These are phyloP conservation scores for Pseudomyrmex pallidus DNA, from an alignment of 1,140 invertebrate genomes.

Conservation along the genomic window DNA sequence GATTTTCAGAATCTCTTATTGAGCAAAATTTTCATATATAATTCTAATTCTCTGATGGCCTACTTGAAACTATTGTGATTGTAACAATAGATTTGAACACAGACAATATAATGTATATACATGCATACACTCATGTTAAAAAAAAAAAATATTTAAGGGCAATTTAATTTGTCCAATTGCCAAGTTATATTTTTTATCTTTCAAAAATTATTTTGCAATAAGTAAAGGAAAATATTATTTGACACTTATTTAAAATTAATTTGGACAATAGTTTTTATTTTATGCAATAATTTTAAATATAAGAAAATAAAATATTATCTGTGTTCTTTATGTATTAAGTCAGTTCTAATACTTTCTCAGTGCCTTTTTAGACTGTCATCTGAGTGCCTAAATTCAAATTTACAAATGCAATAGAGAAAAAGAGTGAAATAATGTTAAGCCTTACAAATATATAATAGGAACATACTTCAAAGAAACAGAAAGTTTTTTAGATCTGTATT, in stretches of 20 bases:
- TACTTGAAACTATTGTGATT: background rate
- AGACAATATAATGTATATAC: slow-evolving; percentile 36
- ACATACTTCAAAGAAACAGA: background rate
- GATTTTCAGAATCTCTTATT: background rate
- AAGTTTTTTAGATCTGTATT: too few species aligned
- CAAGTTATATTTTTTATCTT: slow-evolving; percentile 15
- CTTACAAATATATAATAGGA: background rate
- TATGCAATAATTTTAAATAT: slow-evolving; percentile 1
- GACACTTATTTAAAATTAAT: too few species aligned
- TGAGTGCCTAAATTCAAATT: slow-evolving; percentile 13
- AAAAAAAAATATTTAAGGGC: background rate
- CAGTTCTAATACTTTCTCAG: background rate
- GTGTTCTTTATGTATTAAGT: background rate
- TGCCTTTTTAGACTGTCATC: background rate
- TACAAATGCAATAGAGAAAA: background rate
- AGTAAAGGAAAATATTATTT: too few species aligned
- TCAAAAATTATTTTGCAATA: background rate
- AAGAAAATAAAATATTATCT: background rate
- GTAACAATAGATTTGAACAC: background rate
- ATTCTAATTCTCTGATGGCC: background rate
- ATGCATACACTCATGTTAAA: background rate
- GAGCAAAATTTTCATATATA: background rate
- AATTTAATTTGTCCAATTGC: background rate
- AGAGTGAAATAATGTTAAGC: slow-evolving; percentile 1
- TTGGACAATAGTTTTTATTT: too few species aligned